Percentiles rank a stretch among this genome's conserved stretches.
Conservation (phyloP, 64 coral and sea anemone genomes). For the Dendrophyllia cribrosa region DNA sequence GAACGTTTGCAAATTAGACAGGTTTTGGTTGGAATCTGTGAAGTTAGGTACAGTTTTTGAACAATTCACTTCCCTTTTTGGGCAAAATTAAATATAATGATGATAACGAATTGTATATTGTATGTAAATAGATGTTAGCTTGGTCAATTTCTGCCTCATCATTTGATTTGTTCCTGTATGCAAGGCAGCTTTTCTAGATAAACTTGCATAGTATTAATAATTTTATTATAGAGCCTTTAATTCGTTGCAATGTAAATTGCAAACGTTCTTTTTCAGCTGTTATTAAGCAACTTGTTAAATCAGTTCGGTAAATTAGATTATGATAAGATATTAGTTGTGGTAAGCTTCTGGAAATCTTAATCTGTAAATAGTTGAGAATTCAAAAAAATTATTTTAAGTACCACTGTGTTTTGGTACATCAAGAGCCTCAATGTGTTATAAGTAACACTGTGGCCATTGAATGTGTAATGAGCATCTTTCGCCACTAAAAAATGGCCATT, state of each 20-base stretch:
- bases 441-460: no score
- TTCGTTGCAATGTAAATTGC: background rate
- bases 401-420: background rate
- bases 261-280: background rate
- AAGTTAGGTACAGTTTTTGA: no score
- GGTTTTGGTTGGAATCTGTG: background rate
- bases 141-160: background rate
- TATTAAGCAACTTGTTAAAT: background rate
- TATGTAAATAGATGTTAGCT: background rate
- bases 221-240: no score
- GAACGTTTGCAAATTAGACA: background rate
- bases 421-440: background rate
- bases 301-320: background rate
- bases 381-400: background rate
- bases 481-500: no score
- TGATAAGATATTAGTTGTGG: background rate
- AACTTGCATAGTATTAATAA: no score
- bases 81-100: background rate
- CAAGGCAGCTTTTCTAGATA: no score
- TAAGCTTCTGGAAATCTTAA: background rate
- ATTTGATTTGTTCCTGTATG: background rate
- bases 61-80: no score
- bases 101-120: background rate
- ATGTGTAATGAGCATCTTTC: no score
- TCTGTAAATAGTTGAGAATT: slow-evolving; percentile 3